Evolutionary conservation across 2,113 vertebrate species (phyloP).

Genomic region (Ictidomys tridecemlineatus): DNA sequence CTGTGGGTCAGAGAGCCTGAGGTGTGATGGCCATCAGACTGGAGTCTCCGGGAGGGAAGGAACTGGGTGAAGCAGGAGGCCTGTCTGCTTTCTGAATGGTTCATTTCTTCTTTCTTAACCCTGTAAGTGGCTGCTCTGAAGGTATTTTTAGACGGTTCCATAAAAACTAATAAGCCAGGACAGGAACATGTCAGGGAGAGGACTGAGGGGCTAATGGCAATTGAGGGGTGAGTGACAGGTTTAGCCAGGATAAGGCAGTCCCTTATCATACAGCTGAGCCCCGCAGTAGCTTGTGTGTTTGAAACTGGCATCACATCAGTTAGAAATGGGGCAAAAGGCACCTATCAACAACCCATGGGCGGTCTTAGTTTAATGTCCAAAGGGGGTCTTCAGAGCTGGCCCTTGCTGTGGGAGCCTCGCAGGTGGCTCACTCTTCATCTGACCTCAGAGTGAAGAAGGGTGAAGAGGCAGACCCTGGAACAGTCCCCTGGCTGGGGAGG

Average conservation of each 20-base stretch:
- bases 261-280: neutral
- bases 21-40: neutral
- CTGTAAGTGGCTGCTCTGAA: neutral
- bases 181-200: constrained; percentile 40
- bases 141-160: constrained; percentile 43
- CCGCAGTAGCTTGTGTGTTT: neutral
- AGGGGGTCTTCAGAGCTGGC: neutral
- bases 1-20: neutral
- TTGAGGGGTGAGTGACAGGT: neutral
- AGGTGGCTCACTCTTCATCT: neutral
- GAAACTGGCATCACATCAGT: neutral
- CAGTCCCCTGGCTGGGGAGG: neutral
- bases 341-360: constrained; percentile 1
- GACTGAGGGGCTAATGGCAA: neutral
- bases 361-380: neutral
- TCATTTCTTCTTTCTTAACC: neutral
- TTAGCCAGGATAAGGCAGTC: neutral
- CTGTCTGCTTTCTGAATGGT: neutral
- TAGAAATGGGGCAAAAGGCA: constrained; percentile 34
- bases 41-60: neutral
- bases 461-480: neutral
- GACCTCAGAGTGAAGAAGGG: constrained; percentile 17
- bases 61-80: neutral
- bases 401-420: neutral
- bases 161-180: constrained; percentile 5